Evolutionary conservation across 2,113 vertebrate species (phyloP), one percentile per base, ranked within the genome.

Genomic region (Syngnathus typhle): DNA sequence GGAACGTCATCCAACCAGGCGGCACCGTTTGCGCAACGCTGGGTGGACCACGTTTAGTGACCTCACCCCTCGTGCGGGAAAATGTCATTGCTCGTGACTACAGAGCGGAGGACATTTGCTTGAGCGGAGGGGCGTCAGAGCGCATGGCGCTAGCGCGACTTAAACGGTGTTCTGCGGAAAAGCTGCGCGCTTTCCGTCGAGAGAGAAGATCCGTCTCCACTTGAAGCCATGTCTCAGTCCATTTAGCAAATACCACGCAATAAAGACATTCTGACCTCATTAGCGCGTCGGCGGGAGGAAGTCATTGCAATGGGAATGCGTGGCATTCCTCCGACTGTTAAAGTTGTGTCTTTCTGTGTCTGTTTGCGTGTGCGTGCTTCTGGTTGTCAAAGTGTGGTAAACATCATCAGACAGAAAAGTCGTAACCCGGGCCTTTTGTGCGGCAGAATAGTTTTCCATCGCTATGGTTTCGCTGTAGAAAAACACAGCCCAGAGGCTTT

Each of bases 41-140:
- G 85, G 89, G 90, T 78, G 87, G 86, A 75, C 72, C 79, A 81
- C 73, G 75, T 78, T 65, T 6, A n/a, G 79, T 85, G 81, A 87
- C 71, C 79, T 85, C 85, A 84, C 74, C 76, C 74, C 81, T 82
- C 74, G 73, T 56, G 76, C 74, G 76, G 70, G 49, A 79, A 47
- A 82, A 79, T 66, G 74, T 67, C 85, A 85, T 85, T 71, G 81
- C 72, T 47, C 70, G 61, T 68, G 55, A 56, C 36, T 56, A 56
- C 23, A 2, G 27, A 23, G 52, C 9, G 52, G 12, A 4, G 18
- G 54, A 32, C 23, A 5, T 15, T 13, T 56, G 54, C 54, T 56
- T 12, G 1, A 56, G 55, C 52, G 52, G 52, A 32, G 27, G 2
- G 27, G 23, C 2, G 12, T 11, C 7, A 5, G 12, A 10, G 8